Evolutionary conservation across 2,113 vertebrate species (phyloP).

Genomic region (Sminthopsis crassicaudata): DNA sequence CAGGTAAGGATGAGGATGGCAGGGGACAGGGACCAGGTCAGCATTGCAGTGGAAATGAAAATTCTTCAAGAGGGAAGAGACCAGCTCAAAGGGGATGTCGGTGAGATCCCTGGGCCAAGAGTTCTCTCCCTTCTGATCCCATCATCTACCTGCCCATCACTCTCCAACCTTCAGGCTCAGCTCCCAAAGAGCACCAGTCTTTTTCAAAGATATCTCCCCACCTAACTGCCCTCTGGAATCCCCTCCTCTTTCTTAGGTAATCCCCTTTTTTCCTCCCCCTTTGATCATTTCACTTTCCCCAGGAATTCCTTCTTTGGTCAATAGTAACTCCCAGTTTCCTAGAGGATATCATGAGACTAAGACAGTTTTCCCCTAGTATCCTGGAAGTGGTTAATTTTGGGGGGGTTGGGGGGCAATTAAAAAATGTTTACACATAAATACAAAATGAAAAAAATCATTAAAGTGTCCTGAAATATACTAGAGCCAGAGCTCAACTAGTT

Average conservation of each 20-base stretch:
- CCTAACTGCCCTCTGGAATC: not conserved
- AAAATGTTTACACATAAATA: too few species aligned
- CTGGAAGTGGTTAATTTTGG: too few species aligned
- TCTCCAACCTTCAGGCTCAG: not conserved
- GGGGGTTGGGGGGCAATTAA: too few species aligned
- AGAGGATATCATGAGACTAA: too few species aligned
- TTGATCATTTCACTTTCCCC: too few species aligned
- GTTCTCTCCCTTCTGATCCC: not conserved
- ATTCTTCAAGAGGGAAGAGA: not conserved
- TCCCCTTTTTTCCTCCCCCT: not conserved
- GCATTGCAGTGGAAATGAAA: not conserved
- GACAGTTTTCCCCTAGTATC: too few species aligned
- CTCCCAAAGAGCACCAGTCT: not conserved
- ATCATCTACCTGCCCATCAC: not conserved
- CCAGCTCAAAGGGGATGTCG: not conserved
- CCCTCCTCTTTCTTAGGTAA: not conserved
- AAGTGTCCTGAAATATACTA: too few species aligned
- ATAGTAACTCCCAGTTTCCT: too few species aligned
- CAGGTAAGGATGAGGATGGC: not conserved
- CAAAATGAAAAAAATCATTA: too few species aligned
- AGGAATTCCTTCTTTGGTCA: too few species aligned
- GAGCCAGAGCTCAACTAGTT: too few species aligned
- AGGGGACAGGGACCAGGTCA: too few species aligned
- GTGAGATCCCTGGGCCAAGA: not conserved
- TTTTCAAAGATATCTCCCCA: not conserved